These are phyloP conservation scores for Actinernus sp. DNA, from an alignment of 92 coral and sea anemone genomes.

Conservation along the genomic window DNA sequence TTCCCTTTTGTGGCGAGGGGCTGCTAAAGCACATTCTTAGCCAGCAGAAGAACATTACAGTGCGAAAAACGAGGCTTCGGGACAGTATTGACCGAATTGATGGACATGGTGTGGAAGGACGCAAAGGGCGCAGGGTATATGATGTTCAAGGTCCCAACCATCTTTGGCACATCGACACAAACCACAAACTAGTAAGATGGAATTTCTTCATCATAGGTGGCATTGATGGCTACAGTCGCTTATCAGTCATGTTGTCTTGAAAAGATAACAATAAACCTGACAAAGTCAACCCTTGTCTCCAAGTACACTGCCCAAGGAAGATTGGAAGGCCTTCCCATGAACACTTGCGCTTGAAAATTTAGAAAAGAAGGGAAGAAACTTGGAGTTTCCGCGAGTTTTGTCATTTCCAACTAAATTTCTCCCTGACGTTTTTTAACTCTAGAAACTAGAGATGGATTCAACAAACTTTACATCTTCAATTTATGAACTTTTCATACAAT, in stretches of 20 bases:
- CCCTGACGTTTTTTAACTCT: too few relatives aligned
- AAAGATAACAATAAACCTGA: slow-evolving; percentile 58
- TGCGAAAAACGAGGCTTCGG: slow-evolving; percentile 46
- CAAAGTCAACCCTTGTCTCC: too few relatives aligned
- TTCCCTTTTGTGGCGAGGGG: slow-evolving; percentile 64
- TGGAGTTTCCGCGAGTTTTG: too few relatives aligned
- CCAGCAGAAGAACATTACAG: slow-evolving; percentile 41
- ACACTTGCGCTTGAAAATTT: too few relatives aligned
- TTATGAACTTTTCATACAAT: too few relatives aligned
- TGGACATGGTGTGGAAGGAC: slow-evolving; percentile 41
- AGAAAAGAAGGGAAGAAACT: too few relatives aligned
- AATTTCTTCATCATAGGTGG: slow-evolving; percentile 51
- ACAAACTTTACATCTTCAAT: too few relatives aligned
- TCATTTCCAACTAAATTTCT: too few relatives aligned
- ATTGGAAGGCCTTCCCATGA: too few relatives aligned
- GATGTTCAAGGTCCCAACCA: slow-evolving; percentile 69
- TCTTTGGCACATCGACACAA: slow-evolving; percentile 59
- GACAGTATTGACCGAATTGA: slow-evolving; percentile 66
- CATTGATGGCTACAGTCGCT: slow-evolving; percentile 62
- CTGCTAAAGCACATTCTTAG: slow-evolving; percentile 40
- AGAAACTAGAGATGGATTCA: too few relatives aligned
- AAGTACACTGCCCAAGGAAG: too few relatives aligned
- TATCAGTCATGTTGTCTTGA: slow-evolving; percentile 62
- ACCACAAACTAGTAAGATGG: slow-evolving; percentile 57
- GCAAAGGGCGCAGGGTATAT: slow-evolving; percentile 50